Percentiles rank a stretch among this genome's conserved stretches.
Evolutionary conservation across 2,113 vertebrate species (phyloP).

Genomic region (Phaetusa simplex): DNA sequence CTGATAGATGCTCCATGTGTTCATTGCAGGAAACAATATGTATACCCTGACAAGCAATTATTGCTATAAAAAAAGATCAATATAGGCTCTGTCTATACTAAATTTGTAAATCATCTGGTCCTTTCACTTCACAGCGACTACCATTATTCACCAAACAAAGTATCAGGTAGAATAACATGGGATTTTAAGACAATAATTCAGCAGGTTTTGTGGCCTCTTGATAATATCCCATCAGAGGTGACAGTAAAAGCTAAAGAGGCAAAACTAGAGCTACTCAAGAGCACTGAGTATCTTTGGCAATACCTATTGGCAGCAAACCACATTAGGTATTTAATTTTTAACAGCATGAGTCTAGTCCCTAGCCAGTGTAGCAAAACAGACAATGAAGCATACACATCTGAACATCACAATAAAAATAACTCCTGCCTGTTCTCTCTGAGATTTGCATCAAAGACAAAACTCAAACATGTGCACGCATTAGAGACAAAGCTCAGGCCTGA

Average conservation of each 20-base stretch:
- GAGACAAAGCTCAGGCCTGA: background rate
- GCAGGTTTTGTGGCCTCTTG: background rate
- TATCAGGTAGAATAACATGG: background rate
- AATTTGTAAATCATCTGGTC: constrained; percentile 6
- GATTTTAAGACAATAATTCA: constrained; percentile 33
- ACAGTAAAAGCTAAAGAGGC: background rate
- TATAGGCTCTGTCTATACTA: background rate
- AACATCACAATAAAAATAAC: background rate
- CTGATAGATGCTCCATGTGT: background rate
- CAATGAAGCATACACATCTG: background rate
- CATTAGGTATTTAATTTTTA: background rate
- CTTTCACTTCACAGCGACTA: background rate
- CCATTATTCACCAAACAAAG: constrained; percentile 7
- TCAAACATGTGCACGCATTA: background rate
- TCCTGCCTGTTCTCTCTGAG: background rate
- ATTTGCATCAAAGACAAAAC: background rate
- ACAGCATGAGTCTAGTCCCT: background rate
- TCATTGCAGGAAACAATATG: constrained; percentile 8
- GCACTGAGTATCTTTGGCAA: background rate
- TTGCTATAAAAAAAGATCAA: constrained; percentile 1
- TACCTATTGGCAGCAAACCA: background rate
- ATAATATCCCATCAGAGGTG: background rate
- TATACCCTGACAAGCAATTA: constrained; percentile 10
- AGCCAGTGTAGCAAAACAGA: background rate
- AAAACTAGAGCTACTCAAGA: background rate